Evolutionary conservation across 2,113 vertebrate species (phyloP).

Genomic region (Nerophis ophidion): DNA sequence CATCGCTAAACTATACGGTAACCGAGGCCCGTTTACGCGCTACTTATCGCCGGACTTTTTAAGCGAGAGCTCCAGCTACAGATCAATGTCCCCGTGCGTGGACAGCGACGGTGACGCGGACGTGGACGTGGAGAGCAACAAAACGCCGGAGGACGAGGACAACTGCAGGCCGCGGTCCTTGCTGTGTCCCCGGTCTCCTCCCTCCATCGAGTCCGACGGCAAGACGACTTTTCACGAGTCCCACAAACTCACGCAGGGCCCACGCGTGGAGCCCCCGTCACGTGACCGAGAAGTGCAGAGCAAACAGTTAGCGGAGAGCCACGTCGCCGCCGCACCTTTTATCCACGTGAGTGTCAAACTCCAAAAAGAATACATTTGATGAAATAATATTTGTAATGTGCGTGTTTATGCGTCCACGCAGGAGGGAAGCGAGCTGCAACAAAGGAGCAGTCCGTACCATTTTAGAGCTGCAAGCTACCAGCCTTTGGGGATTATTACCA

Average conservation of each 20-base stretch:
- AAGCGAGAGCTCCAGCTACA: constrained; percentile 91
- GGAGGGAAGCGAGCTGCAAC: constrained; percentile 76
- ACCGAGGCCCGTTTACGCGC: constrained; percentile 72
- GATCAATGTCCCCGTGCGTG: constrained; percentile 84
- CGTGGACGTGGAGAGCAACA: constrained; percentile 89
- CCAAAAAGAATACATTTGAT: too few species aligned
- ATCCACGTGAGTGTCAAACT: constrained; percentile 52
- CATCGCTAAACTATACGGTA: constrained; percentile 91
- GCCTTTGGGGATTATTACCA: constrained; percentile 62
- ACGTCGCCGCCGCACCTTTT: constrained; percentile 52
- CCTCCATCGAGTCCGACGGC: constrained; percentile 54
- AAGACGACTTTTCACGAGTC: constrained; percentile 37
- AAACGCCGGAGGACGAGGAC: constrained; percentile 80
- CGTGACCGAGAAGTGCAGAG: constrained; percentile 65
- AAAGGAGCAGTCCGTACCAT: constrained; percentile 68
- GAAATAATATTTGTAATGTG: too few species aligned
- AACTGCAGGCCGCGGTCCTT: constrained; percentile 62
- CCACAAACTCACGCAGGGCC: constrained; percentile 45
- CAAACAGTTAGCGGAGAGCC: constrained; percentile 67
- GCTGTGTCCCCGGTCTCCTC: constrained; percentile 59
- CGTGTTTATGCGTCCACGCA: constrained; percentile 76
- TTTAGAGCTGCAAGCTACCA: constrained; percentile 75
- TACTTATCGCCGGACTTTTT: constrained; percentile 88
- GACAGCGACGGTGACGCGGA: constrained; percentile 90
- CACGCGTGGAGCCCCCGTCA: constrained; percentile 55